Conservation (phyloP, 2,113 vertebrate species). For the Phylloscopus trochiloides region DNA sequence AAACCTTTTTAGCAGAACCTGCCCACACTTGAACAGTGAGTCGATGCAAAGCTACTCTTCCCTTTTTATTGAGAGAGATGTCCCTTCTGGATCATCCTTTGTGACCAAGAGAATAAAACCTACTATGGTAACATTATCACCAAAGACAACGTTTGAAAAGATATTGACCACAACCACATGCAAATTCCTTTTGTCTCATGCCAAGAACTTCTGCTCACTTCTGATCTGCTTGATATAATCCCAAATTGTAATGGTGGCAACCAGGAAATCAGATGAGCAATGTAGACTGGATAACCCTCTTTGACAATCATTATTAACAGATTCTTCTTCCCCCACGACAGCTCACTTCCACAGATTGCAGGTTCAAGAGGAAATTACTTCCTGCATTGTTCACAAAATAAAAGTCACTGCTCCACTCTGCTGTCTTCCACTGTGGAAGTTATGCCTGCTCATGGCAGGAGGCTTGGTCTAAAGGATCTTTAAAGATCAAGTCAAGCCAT, state of each 20-base stretch:
- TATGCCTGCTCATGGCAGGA: neutral
- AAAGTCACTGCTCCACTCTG: neutral
- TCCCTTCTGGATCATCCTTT: neutral
- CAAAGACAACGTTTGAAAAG: neutral
- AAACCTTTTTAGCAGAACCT: neutral
- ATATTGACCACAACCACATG: neutral
- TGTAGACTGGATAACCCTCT: neutral
- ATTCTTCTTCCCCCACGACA: neutral
- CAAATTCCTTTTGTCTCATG: neutral
- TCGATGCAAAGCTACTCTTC: neutral
- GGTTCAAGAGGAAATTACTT: neutral
- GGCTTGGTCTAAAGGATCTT: neutral
- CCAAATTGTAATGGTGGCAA: neutral
- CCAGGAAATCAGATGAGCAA: neutral
- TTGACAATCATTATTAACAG: neutral
- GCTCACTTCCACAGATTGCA: neutral
- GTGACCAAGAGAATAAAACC: neutral
- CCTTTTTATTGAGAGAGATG: neutral
- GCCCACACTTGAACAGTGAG: neutral
- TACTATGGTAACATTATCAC: neutral
- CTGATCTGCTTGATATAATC: neutral
- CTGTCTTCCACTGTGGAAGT: neutral
- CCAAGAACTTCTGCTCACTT: neutral
- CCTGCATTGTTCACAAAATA: neutral
- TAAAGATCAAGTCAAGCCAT: neutral